Percentiles rank a stretch among this genome's conserved stretches.
phyloP scores from a whole-genome alignment of 2,888 invertebrate genomes.

The Eupithecia pulchellata region DNA sequence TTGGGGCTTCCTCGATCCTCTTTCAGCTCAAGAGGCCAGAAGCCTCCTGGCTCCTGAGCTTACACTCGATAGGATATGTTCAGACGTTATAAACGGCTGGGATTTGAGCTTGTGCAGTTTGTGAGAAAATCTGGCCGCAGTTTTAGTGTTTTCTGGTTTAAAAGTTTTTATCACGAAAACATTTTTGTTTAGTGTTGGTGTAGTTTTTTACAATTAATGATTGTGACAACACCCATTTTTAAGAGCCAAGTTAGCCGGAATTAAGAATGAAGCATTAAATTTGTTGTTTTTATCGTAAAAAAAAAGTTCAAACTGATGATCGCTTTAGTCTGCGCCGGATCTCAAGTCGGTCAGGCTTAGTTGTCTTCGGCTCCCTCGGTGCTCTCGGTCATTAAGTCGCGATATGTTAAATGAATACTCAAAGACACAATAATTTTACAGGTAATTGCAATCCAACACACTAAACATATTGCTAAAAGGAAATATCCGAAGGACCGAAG shows the following conservation, averaged over 20 bases:
- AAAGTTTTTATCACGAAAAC: not conserved
- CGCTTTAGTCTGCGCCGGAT: not conserved
- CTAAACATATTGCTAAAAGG: not conserved
- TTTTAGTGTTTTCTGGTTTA: not conserved
- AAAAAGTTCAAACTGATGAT: not conserved
- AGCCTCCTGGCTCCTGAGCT: not conserved
- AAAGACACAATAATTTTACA: not conserved
- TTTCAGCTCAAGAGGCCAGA: conserved; percentile 37
- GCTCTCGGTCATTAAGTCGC: not conserved
- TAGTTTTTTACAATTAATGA: not conserved
- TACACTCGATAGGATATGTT: not conserved
- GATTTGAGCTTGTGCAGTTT: conserved; percentile 1
- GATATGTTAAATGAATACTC: not conserved
- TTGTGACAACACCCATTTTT: not conserved
- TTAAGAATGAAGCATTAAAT: too few relatives aligned
- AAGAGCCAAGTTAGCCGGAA: not conserved
- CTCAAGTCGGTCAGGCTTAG: not conserved
- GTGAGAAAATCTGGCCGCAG: not conserved
- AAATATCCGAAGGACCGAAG: not conserved
- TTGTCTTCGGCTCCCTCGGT: not conserved
- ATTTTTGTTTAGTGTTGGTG: not conserved
- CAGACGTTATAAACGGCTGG: conserved; percentile 4
- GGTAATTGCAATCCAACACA: not conserved
- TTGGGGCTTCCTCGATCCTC: conserved; percentile 50
- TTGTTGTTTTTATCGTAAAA: too few relatives aligned